Conservation (phyloP, 2,113 vertebrate species). For the Corythoichthys intestinalis region DNA sequence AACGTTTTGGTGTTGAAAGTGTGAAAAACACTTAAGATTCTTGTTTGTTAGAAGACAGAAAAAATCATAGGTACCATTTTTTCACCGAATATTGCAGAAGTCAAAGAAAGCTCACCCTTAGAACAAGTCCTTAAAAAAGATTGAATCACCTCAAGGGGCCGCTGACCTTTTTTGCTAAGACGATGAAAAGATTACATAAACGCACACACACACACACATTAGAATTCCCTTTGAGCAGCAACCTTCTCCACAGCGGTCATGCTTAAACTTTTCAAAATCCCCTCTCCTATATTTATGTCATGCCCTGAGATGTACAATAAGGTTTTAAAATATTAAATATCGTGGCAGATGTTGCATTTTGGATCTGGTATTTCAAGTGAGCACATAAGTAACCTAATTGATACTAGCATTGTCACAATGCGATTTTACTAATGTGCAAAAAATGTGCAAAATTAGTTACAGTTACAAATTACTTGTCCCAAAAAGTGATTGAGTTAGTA, state of each 20-base stretch:
- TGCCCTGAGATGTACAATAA: background rate
- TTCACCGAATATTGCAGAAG: background rate
- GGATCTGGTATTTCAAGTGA: no score
- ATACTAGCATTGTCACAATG: no score
- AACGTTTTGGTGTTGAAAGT: no score
- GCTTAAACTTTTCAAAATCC: background rate
- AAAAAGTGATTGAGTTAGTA: no score
- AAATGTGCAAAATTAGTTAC: no score
- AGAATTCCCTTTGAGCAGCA: background rate
- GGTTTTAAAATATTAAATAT: background rate
- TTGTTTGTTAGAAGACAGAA: background rate
- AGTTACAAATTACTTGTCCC: no score
- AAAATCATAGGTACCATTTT: background rate
- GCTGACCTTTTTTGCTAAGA: background rate
- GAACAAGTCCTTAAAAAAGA: background rate
- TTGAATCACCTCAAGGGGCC: background rate
- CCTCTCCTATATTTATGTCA: background rate
- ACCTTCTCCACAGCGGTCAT: constrained; percentile 3
- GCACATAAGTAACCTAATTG: no score
- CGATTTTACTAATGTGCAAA: no score
- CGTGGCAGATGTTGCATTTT: no score
- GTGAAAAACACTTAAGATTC: no score
- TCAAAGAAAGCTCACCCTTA: background rate
- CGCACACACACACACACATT: background rate
- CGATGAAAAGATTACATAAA: constrained; percentile 2